Evolutionary conservation across 1,140 invertebrate species (phyloP), one percentile per base, ranked within the genome.

Genomic region (Hypsibius dujardini): DNA sequence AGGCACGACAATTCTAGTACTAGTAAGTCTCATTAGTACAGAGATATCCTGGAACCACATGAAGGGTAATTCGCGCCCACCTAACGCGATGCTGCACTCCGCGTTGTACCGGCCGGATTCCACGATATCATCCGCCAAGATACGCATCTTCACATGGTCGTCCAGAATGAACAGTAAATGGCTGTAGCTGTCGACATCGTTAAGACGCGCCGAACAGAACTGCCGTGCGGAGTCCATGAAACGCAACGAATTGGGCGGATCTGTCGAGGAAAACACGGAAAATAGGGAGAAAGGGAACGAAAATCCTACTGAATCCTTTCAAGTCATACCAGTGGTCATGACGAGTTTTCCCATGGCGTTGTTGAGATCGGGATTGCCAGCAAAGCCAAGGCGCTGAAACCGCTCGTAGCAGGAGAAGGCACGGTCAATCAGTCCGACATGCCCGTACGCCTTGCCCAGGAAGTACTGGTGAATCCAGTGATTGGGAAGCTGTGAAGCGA

Each of bases 401-500:
- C 7, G 12, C 42, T 67, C 62, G 42, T 15, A 67, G 42, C 12
- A 12, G 12, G 12, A 7, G 12, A 67, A 42, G 7, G 62, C 62
- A 15, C 42, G 42, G 45, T 67, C 62, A 42, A 67, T 42, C 7
- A 15, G 62, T 3, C 62, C 62, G 42, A 67, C 42, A 67, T 67
- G 12, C 7, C 12, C 62, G 81, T 90, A 93, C 56, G 89, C 87
- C 77, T 94, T 89, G 1, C 87, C 92, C 72, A 89, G 80, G 78
- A 97, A 98, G 75, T 97, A 90, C 72, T 90, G 84, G 78, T 90
- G 90, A 82, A 97, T 92, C 93, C 94, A 97, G 80, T 94, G 90
- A 76, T 87, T 84, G 1, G 92, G 91, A 46, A 95, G 77, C 56
- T 3, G 7, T 7, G 12, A 12, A 7, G 12, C 42, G 12, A 67